Evolutionary conservation across 1,140 invertebrate genomes (phyloP), one percentile per base, ranked within the genome.

Genomic region (Piezodorus guildinii): DNA sequence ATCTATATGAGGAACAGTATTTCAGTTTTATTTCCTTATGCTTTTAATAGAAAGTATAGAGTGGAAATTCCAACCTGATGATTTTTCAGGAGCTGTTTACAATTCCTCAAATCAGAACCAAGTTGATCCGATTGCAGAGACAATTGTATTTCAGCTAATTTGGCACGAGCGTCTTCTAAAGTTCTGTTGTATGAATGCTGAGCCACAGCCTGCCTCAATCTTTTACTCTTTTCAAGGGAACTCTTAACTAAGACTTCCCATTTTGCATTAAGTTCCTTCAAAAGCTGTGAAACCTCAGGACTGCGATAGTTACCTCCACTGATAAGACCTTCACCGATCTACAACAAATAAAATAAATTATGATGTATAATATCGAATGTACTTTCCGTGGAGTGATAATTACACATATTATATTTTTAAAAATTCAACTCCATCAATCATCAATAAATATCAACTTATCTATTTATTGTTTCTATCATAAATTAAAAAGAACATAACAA

Each of bases 51-150:
- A n/a, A n/a, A n/a, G n/a, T n/a, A n/a, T n/a, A n/a, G n/a, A n/a
- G n/a, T n/a, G n/a, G n/a, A n/a, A n/a, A n/a, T n/a, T n/a, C 16
- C 27, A 63, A 78, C 78, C 74, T 88, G 85, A 71, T 95, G 91
- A 71, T 92, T 90, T 66, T 92, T 90, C 21, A 96, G 76, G 19
- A 94, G 75, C 69, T 93, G 83, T 71, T 94, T 91, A 72, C 93
- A 95, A 69, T 87, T 90, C 60, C 92, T 78, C 16, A 96, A 76
- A 77, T 96, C 92, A 6, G 79, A 81, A 12, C 91, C 91, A 23
- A 90, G 82, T 75, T 93, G 88, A 54, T 84, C 82, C 62, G 87
- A 90, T 62, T 83, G 81, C n/a, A 96, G 76, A 3, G 82, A 82
- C 9, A 75, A 76, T 67, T 87, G 82, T 62, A 92, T 80, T 68